These are phyloP conservation scores for Troilus luridus DNA, from an alignment of 2,888 invertebrate genomes.

Conservation along the genomic window DNA sequence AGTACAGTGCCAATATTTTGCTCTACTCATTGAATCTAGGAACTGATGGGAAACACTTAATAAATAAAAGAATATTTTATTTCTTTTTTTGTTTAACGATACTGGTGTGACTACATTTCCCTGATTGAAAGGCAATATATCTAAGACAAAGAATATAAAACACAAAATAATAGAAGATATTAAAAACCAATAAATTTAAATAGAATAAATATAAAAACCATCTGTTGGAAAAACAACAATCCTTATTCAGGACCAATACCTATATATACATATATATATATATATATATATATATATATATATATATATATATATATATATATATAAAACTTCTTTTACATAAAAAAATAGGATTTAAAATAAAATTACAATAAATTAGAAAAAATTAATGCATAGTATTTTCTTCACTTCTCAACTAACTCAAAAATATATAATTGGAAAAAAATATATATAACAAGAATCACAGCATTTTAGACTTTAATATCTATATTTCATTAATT, in stretches of 20 bases:
- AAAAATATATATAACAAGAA: neutral
- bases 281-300: neutral
- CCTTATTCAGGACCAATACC: neutral
- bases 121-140: neutral
- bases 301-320: neutral
- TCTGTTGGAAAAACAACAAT: neutral
- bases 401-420: neutral
- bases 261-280: neutral
- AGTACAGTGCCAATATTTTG: neutral
- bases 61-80: neutral
- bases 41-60: slow-evolving; percentile 18
- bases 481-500: neutral
- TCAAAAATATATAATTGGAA: neutral
- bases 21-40: slow-evolving; percentile 10
- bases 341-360: neutral
- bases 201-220: neutral
- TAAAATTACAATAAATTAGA: neutral
- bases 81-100: neutral
- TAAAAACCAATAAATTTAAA: neutral
- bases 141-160: neutral
- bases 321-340: neutral
- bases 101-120: slow-evolving; percentile 45
- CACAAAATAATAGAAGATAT: neutral
- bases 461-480: neutral
- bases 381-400: neutral